These are phyloP conservation scores for Platypus cylindrus DNA, from an alignment of 2,888 invertebrate species.

Conservation along the genomic window DNA sequence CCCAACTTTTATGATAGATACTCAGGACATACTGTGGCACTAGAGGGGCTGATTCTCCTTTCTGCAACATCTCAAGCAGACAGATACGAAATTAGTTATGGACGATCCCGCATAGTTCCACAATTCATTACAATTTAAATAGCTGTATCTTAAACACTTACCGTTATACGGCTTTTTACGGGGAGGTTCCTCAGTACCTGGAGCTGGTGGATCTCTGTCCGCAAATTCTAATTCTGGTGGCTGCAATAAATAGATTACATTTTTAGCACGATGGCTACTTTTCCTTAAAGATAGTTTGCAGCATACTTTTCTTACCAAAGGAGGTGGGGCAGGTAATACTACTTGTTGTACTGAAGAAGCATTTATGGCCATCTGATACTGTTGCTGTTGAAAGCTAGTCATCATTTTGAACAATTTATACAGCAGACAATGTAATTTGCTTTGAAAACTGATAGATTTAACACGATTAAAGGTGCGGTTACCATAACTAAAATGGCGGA, in stretches of 20 bases:
- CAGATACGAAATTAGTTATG: slow-evolving; percentile 35
- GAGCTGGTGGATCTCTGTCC: slow-evolving; percentile 28
- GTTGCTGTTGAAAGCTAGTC: slow-evolving; percentile 31
- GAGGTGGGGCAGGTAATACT: slow-evolving; percentile 10
- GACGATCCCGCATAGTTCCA: slow-evolving; percentile 22
- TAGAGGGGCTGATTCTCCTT: slow-evolving; percentile 32
- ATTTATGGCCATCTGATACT: slow-evolving; percentile 10
- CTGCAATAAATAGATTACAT: background rate
- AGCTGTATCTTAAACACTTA: slow-evolving; percentile 24
- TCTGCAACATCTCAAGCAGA: slow-evolving; percentile 43
- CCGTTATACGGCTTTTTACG: slow-evolving; percentile 25
- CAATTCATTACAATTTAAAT: slow-evolving; percentile 25
- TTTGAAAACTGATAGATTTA: background rate
- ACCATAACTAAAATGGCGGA: slow-evolving; percentile 1
- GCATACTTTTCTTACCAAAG: slow-evolving; percentile 9
- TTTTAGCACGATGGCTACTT: too few relatives aligned
- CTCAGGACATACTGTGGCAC: slow-evolving; percentile 20
- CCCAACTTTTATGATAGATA: slow-evolving; percentile 13
- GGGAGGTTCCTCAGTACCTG: slow-evolving; percentile 31
- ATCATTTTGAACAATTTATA: slow-evolving; percentile 24
- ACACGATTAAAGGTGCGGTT: background rate
- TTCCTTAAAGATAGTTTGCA: slow-evolving; percentile 1
- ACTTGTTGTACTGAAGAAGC: slow-evolving; percentile 8
- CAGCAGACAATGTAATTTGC: background rate
- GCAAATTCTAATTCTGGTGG: slow-evolving; percentile 7